Evolutionary conservation across 2,113 vertebrate genomes (phyloP), one percentile per base, ranked within the genome.

Genomic region (Oryzias javanicus): DNA sequence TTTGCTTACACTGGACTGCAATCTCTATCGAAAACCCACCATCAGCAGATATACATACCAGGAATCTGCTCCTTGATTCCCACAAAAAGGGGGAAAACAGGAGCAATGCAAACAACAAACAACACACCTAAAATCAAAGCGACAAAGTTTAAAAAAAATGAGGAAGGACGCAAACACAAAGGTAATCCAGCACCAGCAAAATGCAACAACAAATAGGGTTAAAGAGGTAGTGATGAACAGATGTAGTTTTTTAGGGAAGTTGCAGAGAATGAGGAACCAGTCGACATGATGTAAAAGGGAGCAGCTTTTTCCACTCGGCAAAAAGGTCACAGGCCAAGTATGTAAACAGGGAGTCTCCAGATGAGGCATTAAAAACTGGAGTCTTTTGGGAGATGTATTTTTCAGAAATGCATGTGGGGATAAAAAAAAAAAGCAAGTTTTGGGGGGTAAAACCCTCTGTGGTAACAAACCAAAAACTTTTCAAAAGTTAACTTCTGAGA

Each of bases 261-360:
- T 24, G 8, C 4, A 41, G 40, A 25, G 15, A 10, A 46, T 22
- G 40, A 4, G 10, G 22, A 57, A n/a, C 42, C 42, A 45, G 22
- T 5, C 27, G 8, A 4, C 25, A 35, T n/a, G 10, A 53, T 53
- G 8, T 52, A 3, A 14, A n/a, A n/a, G 27, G 27, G 51, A 53
- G 40, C 29, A 14, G 27, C 17, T 14, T 18, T 6, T 7, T 17
- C 42, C 19, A 25, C 42, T 45, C 19, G 25, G 42, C 42, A 12
- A 17, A n/a, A 22, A 12, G 55, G 14, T 47, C 15, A 18, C 7
- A 29, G 24, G 25, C n/a, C 24, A 47, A 58, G 44, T 29, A 58
- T 58, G 55, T 24, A 58, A 58, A 29, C 55, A 58, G 18, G 18
- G 55, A 57, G 24, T 19, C 24, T 29, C 24, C 17, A 46, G 22